Evolutionary conservation across 2,888 invertebrate genomes (phyloP).

Genomic region (Thereva unica): DNA sequence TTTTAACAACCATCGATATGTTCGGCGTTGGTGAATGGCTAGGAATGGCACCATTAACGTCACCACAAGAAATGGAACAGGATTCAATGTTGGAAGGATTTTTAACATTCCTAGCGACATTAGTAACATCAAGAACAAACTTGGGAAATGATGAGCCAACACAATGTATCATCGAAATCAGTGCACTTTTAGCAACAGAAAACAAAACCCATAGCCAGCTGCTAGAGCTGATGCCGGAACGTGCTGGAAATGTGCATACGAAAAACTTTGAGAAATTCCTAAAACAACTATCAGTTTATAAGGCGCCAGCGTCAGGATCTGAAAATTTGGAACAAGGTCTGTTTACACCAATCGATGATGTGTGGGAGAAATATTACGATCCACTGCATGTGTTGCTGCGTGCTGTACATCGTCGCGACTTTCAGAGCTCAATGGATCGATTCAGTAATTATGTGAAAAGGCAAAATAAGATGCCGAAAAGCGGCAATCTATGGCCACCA

Average conservation of each 20-base stretch:
- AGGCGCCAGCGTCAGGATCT: slow-evolving; percentile 73
- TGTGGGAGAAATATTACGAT: slow-evolving; percentile 94
- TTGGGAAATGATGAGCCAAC: slow-evolving; percentile 67
- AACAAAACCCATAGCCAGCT: slow-evolving; percentile 96
- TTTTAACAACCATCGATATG: slow-evolving; percentile 87
- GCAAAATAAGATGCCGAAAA: slow-evolving; percentile 63
- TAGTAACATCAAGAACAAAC: slow-evolving; percentile 86
- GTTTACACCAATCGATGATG: slow-evolving; percentile 80
- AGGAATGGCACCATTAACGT: slow-evolving; percentile 72
- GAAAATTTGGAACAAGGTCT: slow-evolving; percentile 87
- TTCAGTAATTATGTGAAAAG: slow-evolving; percentile 77
- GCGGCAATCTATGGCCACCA: slow-evolving; percentile 77
- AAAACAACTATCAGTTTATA: slow-evolving; percentile 81
- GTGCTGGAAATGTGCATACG: slow-evolving; percentile 89
- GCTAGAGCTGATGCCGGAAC: slow-evolving; percentile 93
- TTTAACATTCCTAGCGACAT: slow-evolving; percentile 85
- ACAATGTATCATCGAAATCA: slow-evolving; percentile 85
- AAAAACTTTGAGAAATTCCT: slow-evolving; percentile 86
- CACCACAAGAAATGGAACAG: slow-evolving; percentile 77
- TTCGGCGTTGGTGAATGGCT: slow-evolving; percentile 88
- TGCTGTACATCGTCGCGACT: slow-evolving; percentile 89
- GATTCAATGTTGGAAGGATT: slow-evolving; percentile 93
- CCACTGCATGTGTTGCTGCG: slow-evolving; percentile 89
- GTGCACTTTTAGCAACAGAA: slow-evolving; percentile 87
- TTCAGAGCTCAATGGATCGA: slow-evolving; percentile 92